phyloP scores from a whole-genome alignment of 1,140 invertebrate genomes.

The Physella acuta region DNA sequence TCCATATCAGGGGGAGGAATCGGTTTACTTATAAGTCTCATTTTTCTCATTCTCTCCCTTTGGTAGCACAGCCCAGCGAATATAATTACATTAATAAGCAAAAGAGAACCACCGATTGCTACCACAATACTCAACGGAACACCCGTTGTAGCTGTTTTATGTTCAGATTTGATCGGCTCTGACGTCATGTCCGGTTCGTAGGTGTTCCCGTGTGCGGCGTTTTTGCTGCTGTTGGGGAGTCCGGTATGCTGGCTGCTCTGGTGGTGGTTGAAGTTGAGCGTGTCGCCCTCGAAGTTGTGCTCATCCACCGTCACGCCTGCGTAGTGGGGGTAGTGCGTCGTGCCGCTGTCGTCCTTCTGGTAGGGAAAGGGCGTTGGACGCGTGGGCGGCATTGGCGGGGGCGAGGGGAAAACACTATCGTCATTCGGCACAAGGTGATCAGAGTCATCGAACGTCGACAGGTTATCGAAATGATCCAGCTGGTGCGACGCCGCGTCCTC shows the following conservation, averaged over 20 bases:
- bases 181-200: background rate
- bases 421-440: slow-evolving; percentile 43
- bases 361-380: slow-evolving; percentile 23
- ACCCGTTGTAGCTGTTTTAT: background rate
- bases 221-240: background rate
- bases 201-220: background rate
- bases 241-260: slow-evolving; percentile 9
- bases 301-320: slow-evolving; percentile 29
- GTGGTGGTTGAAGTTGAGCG: slow-evolving; percentile 6
- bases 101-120: slow-evolving; percentile 86
- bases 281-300: background rate
- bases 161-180: background rate
- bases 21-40: slow-evolving; percentile 17
- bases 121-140: slow-evolving; percentile 70
- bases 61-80: slow-evolving; percentile 94
- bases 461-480: slow-evolving; percentile 67
- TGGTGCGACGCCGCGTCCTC: slow-evolving; percentile 75
- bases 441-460: slow-evolving; percentile 45
- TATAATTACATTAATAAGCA: slow-evolving; percentile 88
- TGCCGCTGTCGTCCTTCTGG: slow-evolving; percentile 13
- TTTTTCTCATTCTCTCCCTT: slow-evolving; percentile 70
- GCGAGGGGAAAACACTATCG: slow-evolving; percentile 50
- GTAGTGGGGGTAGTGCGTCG: slow-evolving; percentile 14
- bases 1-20: slow-evolving; percentile 8
- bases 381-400: slow-evolving; percentile 50